phyloP scores from a whole-genome alignment of 2,113 vertebrate species.

The Dasyprocta punctata region DNA sequence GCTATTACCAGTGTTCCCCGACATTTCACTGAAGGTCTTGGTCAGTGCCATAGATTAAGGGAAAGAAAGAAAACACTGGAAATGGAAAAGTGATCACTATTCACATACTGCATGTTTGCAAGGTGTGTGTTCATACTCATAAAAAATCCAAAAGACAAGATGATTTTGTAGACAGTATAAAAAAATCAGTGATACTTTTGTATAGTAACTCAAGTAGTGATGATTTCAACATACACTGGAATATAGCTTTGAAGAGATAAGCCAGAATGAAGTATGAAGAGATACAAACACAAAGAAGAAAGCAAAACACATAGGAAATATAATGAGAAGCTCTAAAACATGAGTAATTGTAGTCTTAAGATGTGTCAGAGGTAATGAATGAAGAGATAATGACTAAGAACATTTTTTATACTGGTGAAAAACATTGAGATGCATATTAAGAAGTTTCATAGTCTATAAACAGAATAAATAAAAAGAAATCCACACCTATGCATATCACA shows the following conservation, averaged over 20 bases:
- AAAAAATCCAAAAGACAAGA: background rate
- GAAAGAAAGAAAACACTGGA: background rate
- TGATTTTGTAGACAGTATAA: background rate
- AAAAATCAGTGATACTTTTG: slow-evolving; percentile 4
- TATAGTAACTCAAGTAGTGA: background rate
- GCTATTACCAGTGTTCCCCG: background rate
- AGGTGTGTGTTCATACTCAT: background rate
- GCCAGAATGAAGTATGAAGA: background rate
- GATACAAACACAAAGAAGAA: background rate
- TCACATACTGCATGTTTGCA: background rate
- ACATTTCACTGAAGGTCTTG: background rate
- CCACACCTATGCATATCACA: background rate
- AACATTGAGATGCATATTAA: background rate
- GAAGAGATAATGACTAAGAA: background rate
- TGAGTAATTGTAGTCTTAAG: background rate
- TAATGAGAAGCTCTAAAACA: background rate
- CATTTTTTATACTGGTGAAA: background rate
- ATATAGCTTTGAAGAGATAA: background rate
- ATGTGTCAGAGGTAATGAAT: background rate
- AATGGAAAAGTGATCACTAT: background rate
- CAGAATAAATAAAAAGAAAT: slow-evolving; percentile 37
- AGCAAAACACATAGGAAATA: background rate
- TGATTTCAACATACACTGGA: background rate
- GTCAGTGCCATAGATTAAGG: background rate
- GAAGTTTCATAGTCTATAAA: background rate